Conservation (phyloP, 2,888 invertebrate species). For the Carcina quercana region DNA sequence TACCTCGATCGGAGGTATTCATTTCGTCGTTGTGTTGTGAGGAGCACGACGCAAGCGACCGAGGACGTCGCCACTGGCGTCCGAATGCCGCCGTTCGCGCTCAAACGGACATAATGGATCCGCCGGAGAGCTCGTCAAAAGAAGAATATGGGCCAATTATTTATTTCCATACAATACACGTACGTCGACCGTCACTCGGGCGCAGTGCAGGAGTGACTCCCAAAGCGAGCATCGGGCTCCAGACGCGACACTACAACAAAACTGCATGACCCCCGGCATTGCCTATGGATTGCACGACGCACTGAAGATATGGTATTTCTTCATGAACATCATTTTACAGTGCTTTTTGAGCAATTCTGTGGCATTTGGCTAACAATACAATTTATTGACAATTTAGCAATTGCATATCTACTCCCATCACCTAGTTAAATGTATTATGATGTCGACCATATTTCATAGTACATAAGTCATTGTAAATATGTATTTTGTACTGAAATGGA, state of each 20-base stretch:
- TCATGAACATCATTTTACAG: too few relatives aligned
- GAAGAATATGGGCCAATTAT: constrained; percentile 71
- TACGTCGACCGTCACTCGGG: constrained; percentile 56
- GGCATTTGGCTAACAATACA: too few relatives aligned
- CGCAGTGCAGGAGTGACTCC: constrained; percentile 59
- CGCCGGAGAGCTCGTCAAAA: constrained; percentile 67
- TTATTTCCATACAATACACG: constrained; percentile 69
- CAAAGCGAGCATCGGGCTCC: constrained; percentile 31
- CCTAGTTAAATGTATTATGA: too few relatives aligned
- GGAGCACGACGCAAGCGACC: constrained; percentile 59
- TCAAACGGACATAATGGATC: constrained; percentile 66
- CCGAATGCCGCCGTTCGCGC: constrained; percentile 63
- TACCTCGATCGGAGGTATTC: constrained; percentile 66
- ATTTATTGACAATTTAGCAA: too few relatives aligned
- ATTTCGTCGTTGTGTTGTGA: constrained; percentile 45
- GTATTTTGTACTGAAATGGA: too few relatives aligned
- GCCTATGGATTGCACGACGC: constrained; percentile 3
- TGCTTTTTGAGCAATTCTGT: too few relatives aligned
- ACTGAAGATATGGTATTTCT: too few relatives aligned
- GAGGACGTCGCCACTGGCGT: constrained; percentile 65
- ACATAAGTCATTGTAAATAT: too few relatives aligned
- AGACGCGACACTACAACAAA: constrained; percentile 13
- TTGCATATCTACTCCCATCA: too few relatives aligned
- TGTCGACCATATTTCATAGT: too few relatives aligned
- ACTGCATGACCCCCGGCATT: constrained; percentile 5